Base-by-base conservation (phyloP, 2,888 invertebrate genomes). In the Podabrus alpinus region DNA sequence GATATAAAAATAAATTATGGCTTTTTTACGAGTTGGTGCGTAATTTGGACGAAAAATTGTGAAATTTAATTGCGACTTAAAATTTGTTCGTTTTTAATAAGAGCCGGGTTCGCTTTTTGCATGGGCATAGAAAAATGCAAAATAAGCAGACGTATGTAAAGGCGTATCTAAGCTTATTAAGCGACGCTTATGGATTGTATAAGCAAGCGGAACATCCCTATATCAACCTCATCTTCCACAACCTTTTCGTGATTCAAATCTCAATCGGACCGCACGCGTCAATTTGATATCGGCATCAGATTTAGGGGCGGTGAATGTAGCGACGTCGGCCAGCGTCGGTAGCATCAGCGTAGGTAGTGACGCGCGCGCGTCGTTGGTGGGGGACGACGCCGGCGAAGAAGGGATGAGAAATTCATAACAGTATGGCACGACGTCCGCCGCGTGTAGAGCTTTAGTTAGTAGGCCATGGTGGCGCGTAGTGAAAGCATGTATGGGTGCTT, bases 401-500 rank as follows among this genome's bases (percentile, higher is more conserved):
- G 83, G 83, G 80, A 80, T 81, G 74, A 70, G 74, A 74, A 74
- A 74, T 72, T 66, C 69, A 77, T 74, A 69, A 74, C 81, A 82
- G 81, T 83, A 80, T 77, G 81, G 80, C 75, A 80, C 79, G 79
- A 83, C 82, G 84, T 82, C 83, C 79, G 80, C 80, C 81, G 80
- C 80, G 82, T 81, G 80, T 76, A 73, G 72, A 77, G 77, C 71
- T 73, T 75, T 79, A 79, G 78, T 86, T 91, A 92, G 92, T 93
- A 91, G 91, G 93, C 92, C 92, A 93, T 93, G 93, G 93, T 94
- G 91, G 93, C 93, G 91, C 92, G 92, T 89, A 90, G 91, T 90
- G 92, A 90, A 89, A 92, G 91, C 90, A 93, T 92, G 92, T 92
- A 91, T 90, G 92, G 91, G 87, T 91, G 91, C 89, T 92, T 92